phyloP scores from a whole-genome alignment of 1,140 invertebrate genomes.

The Aphaenogaster floridana region DNA sequence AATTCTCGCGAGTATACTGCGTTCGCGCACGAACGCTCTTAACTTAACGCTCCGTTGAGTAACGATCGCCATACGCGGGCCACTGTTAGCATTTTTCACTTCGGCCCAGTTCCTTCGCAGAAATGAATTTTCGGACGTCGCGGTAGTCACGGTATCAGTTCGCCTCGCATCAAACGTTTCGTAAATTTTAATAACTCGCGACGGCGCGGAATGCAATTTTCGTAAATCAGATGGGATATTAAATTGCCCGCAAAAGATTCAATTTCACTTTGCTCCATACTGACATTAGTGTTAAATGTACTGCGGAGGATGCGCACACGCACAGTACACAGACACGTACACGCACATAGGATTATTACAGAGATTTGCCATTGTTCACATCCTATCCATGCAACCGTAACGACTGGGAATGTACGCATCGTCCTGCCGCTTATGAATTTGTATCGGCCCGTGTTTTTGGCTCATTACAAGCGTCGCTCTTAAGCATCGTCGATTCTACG shows the following conservation, averaged over 20 bases:
- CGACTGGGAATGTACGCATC: neutral
- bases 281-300: neutral
- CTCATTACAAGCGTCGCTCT: constrained; percentile 48
- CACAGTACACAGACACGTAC: neutral
- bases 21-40: constrained; percentile 55
- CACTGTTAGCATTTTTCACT: constrained; percentile 47
- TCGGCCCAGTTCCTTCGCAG: neutral
- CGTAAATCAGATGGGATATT: constrained; percentile 1
- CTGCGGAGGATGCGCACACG: neutral
- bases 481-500: constrained; percentile 44
- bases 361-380: constrained; percentile 35
- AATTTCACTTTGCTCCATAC: constrained; percentile 5
- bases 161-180: neutral
- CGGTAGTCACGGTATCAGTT: neutral
- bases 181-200: constrained; percentile 21
- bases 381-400: neutral
- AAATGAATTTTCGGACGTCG: constrained; percentile 41
- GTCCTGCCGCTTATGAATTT: constrained; percentile 56
- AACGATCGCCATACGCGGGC: constrained; percentile 40
- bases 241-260: constrained; percentile 31
- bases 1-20: constrained; percentile 46
- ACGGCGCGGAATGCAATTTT: neutral
- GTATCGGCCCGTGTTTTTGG: constrained; percentile 26
- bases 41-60: constrained; percentile 60
- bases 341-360: neutral